Evolutionary conservation across 92 coral and sea anemone genomes (phyloP), one percentile per base, ranked within the genome.

Genomic region (Porites cylindrica): DNA sequence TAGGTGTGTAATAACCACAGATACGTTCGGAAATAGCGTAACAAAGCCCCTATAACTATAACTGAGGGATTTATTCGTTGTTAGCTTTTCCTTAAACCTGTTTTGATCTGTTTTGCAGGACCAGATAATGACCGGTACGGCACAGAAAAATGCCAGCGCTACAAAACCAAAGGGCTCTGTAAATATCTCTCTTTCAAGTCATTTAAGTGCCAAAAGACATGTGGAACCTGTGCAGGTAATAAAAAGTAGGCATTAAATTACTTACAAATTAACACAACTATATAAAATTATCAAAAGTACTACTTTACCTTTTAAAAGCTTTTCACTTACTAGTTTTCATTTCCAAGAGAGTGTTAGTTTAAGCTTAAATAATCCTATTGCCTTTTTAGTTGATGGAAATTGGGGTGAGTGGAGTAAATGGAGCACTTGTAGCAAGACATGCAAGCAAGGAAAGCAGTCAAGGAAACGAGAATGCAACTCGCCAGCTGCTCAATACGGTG

Each of bases 381-480:
- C 23, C 13, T 21, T n/a, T 0, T 56, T 29, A 77, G 70, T 77
- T 11, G 70, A 77, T 60, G 82, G 82, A 10, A 77, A 60, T 17
- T 77, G 82, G 82, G 70, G 92, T 43, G 17, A 61, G 23, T 85
- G 96, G 96, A 62, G 89, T 65, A 70, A 1, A 16, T 81, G 85
- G 85, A 70, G 68, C 20, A 8, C 69, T 3, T 93, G 96, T 53
- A 87, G 74, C 10, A 88, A 84, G 52, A 79, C 96, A 3, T 93
- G 96, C n/a, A 53, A 81, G 6, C 70, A 80, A 20, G 96, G 96
- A 66, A 20, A 29, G 10, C 85, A 84, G 23, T 82, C 87, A 60
- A 84, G 96, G 64, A 61, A 60, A 1, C 87, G 96, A n/a, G 47
- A 80, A 14, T 93, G 96, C 21, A 66, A 86, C 10, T 84, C 87